Evolutionary conservation across 2,113 vertebrate species (phyloP), one percentile per base, ranked within the genome.

Genomic region (Pelvicachromis taeniatus): DNA sequence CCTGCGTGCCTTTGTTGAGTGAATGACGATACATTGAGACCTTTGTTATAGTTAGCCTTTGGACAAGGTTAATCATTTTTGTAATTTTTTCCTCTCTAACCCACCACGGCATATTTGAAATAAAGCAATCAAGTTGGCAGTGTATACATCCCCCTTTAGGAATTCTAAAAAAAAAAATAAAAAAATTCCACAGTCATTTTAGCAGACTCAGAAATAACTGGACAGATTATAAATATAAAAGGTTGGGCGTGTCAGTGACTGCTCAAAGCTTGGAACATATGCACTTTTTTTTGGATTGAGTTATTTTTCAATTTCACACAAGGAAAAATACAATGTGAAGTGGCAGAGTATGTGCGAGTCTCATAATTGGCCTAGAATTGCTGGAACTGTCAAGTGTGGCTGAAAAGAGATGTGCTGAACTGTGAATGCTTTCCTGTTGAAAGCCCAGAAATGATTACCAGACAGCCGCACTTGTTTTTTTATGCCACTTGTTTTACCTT

Each of bases 1-100:
- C 52, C 80, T 55, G 7, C 78, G 23, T 85, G n/a, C 42, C 58
- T 92, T 92, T 94, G 89, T 93, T 53, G 9, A 16, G 45, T 83
- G 88, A 84, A 90, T 94, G 81, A 88, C 92, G 89, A 93, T 89
- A 90, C 87, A 87, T 78, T 23, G 14, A 65, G 40, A 80, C n/a
- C 19, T 50, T n/a, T 55, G 38, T 78, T 29, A 73, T 73, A 48
- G 40, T 29, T 29, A 48, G 23, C 68, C 9, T 73, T 48, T 29
- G 65, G 65, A 73, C 65, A 29, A 73, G 21, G 40, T 11, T 48
- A 14, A 29, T 48, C 1, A 17, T 73, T 29, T 48, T 73, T 48
- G 3, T 29, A 19, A 4, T 65, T 65, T 48, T 73, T 48, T 26
- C 21, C 42, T 3, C 6, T 29, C 23, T 23, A 73, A 73, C 16